phyloP scores from a whole-genome alignment of 1,140 invertebrate genomes.

The Heliconius nattereri region DNA sequence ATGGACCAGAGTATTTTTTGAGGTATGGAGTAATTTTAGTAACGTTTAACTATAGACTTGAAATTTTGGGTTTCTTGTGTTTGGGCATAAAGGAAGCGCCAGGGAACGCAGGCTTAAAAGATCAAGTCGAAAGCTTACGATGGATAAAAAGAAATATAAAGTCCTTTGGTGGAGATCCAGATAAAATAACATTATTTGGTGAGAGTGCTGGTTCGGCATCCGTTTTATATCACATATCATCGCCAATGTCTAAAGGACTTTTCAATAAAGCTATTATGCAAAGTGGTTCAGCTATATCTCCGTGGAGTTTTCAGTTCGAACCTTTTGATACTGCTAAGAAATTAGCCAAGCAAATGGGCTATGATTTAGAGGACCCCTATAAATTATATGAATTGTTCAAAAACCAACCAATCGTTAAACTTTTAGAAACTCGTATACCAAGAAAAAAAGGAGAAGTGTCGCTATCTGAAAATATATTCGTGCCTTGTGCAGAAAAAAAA shows the following conservation, averaged over 20 bases:
- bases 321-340: conserved; percentile 54
- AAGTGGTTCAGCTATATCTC: conserved; percentile 81
- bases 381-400: conserved; percentile 61
- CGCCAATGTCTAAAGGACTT: conserved; percentile 64
- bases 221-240: conserved; percentile 66
- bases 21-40: conserved; percentile 85
- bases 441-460: conserved; percentile 55
- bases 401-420: conserved; percentile 46
- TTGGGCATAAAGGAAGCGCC: conserved; percentile 81
- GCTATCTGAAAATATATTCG: conserved; percentile 66
- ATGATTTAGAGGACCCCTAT: conserved; percentile 53
- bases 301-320: conserved; percentile 62
- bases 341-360: conserved; percentile 56
- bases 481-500: conserved; percentile 61
- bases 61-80: conserved; percentile 84
- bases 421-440: conserved; percentile 57
- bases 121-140: conserved; percentile 80
- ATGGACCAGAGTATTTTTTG: conserved; percentile 83
- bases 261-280: conserved; percentile 80
- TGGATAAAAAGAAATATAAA: conserved; percentile 82
- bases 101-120: conserved; percentile 82
- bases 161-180: conserved; percentile 72
- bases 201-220: conserved; percentile 72
- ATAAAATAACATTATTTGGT: conserved; percentile 72
- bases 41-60: conserved; percentile 86